Evolutionary conservation across 2,888 invertebrate genomes (phyloP), one percentile per base, ranked within the genome.

Genomic region (Venusia cambrica): DNA sequence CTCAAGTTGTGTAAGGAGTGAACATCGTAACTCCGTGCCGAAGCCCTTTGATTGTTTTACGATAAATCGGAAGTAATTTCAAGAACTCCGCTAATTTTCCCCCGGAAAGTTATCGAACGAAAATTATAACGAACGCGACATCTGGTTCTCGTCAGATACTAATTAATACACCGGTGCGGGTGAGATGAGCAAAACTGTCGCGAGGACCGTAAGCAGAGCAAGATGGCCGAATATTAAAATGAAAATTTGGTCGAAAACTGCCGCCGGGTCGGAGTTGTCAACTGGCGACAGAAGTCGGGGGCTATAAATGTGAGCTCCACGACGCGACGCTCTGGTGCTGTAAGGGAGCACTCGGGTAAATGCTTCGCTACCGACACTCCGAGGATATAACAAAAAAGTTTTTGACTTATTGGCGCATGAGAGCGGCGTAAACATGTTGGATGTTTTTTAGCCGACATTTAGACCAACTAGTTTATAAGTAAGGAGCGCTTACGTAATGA

Each of bases 261-360:
- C 4, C 41, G 38, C 21, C 26, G 14, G 26, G 38, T 22, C 37
- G 52, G 56, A 64, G 47, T 68, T 69, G 64, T 66, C 66, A 67
- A 70, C 59, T 57, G 57, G 54, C 51, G 54, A 69, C 57, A 61
- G 58, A 57, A 54, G 25, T 36, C 13, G 54, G 54, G 59, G 69
- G 61, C 19, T 19, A 24, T 19, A 37, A 30, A 20, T 74, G 69
- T 74, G 65, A 62, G 68, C 53, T 64, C 56, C 51, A 56, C 62
- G 62, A 63, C 51, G 56, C 62, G 62, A 63, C 67, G 67, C 66
- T 71, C 57, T 48, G 71, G 52, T 73, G 72, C 73, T 75, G 73
- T 72, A 72, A 69, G 59, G 57, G 64, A 65, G 72, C 76, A 76
- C 76, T 80, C 78, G 71, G 68, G 68, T 58, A 66, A 79, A 79